Base-by-base conservation (phyloP, 2,113 vertebrate genomes). In the Epinephelus moara region DNA sequence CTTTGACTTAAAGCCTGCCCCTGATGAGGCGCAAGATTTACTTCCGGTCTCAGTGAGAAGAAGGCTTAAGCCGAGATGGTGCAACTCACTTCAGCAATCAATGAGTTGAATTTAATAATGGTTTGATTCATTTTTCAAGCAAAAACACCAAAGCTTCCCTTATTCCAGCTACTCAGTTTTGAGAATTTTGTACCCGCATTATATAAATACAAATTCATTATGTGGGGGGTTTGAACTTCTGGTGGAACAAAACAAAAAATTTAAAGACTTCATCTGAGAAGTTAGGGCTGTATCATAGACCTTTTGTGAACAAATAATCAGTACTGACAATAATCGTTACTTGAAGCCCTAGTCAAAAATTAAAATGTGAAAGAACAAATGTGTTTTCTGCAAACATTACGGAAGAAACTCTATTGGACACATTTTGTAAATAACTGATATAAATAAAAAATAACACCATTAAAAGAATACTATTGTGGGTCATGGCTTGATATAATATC, bases 291-390 rank as follows among this genome's bases (percentile, higher is more conserved):
- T 11, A 59, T 7, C 19, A 45, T 27, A 0, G 2, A 59, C 6
- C 59, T 30, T 52, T 40, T 40, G 3, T 14, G 40, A 15, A 61
- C 2, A 52, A 37, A 62, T 12, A 37, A 17, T 6, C 6, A 3
- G 23, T 49, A n/a, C 30, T 40, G 18, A 57, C 77, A 55, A 23
- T 63, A 59, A 47, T 33, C 18, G 3, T 53, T 23, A 15, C 9
- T 70, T 23, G 10, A 10, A 74, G 40, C 11, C 2, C 4, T 0
- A 0, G 0, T 0, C 33, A 21, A 17, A 11, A 53, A 61, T 56
- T 18, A 1, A 17, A 42, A 40, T 25, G 25, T 0, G 1, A 19
- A 42, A 53, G 15, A 61, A 10, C 0, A 69, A 25, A n/a, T 47
- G 33, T 45, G 42, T 45, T 11, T 13, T 45, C 45, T 61, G 11